Base-by-base conservation (phyloP, 2,797 vertebrate genomes). In the Sebastes minor region DNA sequence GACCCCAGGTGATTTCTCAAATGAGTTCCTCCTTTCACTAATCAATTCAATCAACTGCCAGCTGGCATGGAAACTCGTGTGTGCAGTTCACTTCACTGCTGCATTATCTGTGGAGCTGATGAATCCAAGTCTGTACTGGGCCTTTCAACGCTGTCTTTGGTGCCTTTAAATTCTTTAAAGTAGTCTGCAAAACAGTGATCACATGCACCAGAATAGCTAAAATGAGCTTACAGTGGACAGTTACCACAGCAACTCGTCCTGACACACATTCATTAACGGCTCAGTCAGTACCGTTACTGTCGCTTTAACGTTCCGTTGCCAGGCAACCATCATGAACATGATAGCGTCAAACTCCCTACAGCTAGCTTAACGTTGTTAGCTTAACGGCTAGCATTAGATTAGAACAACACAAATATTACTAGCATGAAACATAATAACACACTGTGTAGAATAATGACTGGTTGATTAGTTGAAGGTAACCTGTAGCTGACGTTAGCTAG, bases 231-330 rank as follows among this genome's bases (percentile, higher is more conserved):
- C 14, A 46, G 14, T 46, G 16, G 42, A 46, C 16, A 49, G 30
- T 32, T 32, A 32, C 30, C 30, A 32, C 30, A 32, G 30, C 30
- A 32, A 32, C 30, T 32, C 46, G 18, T 49, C 46, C 46, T 20
- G 46, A n/a, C 18, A 52, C 46, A 20, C 1, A 1, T 49, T n/a
- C 0, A 52, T 52, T 52, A 52, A 52, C 52, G 3, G 1, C 1
- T 0, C 28, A n/a, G 8, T 28, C 18, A 1, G 1, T n/a, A 22
- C 16, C 4, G 57, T 22, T 64, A 63, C 80, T 92, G 83, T 89
- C 83, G 22, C 88, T 92, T 92, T 93, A 92, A 94, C 32, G 62
- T 8, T 3, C 42, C 46, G 93, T 93, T 93, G 92, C 93, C 84
- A 88, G 71, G 93, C 91, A 94, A 94, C 93, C 77, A 76, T 60